A percentile compares a stretch with the other conserved stretches of the same genome.
Evolutionary conservation across 2,888 invertebrate genomes (phyloP).

Genomic region (Drosophila differens): DNA sequence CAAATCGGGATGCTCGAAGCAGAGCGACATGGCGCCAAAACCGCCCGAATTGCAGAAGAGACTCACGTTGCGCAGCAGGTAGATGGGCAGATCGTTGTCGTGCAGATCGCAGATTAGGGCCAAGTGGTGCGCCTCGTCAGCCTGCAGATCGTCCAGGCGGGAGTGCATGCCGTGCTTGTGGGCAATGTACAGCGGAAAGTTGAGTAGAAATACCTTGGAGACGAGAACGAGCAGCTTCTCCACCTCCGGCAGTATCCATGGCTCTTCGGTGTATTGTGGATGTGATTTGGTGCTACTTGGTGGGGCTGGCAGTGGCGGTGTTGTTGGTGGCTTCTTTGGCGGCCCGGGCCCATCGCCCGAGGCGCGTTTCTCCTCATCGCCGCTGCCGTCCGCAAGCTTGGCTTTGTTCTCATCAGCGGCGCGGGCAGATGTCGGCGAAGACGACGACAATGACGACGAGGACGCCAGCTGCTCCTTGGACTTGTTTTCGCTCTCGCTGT

Average conservation of each 20-base stretch:
- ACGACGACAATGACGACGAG: conserved; percentile 26
- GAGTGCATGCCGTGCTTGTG: conserved; percentile 93
- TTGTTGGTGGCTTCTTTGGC: conserved; percentile 46
- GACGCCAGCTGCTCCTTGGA: conserved; percentile 50
- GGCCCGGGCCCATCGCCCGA: conserved; percentile 67
- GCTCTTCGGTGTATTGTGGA: conserved; percentile 83
- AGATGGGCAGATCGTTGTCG: conserved; percentile 96
- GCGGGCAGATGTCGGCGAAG: conserved; percentile 14
- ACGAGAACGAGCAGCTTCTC: conserved; percentile 95
- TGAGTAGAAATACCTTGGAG: conserved; percentile 94
- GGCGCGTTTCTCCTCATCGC: conserved; percentile 52
- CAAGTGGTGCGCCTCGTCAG: conserved; percentile 90
- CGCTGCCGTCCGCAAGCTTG: conserved; percentile 20
- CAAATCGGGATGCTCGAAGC: conserved; percentile 92
- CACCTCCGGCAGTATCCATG: conserved; percentile 93
- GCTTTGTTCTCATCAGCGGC: conserved; percentile 43
- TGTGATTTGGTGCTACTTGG: conserved; percentile 51
- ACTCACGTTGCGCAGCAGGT: conserved; percentile 95
- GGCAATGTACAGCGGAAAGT: conserved; percentile 95
- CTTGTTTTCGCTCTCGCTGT: conserved; percentile 42
- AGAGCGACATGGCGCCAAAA: conserved; percentile 93
- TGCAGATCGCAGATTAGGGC: conserved; percentile 92
- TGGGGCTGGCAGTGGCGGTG: conserved; percentile 32
- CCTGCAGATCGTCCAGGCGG: conserved; percentile 92
- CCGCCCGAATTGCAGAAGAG: conserved; percentile 97